phyloP scores from a whole-genome alignment of 2,888 invertebrate species.

The Lithophane ornitopus region DNA sequence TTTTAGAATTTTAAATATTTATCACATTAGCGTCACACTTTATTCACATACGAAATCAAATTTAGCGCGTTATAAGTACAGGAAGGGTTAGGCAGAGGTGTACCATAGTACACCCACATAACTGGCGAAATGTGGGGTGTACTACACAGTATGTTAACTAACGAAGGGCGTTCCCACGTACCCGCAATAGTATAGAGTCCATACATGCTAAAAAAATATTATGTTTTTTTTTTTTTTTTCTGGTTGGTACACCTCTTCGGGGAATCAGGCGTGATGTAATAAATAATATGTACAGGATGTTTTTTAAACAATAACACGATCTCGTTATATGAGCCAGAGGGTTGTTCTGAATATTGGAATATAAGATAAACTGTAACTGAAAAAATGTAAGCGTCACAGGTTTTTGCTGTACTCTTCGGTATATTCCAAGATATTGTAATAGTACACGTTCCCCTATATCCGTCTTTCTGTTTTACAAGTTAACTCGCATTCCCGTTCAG shows the following conservation, averaged over 20 bases:
- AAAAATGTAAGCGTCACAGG: not conserved
- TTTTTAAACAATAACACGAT: too few species aligned
- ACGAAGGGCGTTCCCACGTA: too few species aligned
- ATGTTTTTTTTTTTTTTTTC: too few species aligned
- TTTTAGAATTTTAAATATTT: constrained; percentile 52
- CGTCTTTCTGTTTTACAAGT: constrained; percentile 75
- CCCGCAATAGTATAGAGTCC: too few species aligned
- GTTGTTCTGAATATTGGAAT: constrained; percentile 2
- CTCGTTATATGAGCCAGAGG: not conserved
- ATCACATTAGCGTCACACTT: constrained; percentile 17
- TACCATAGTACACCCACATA: too few species aligned
- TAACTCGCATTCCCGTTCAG: constrained; percentile 72
- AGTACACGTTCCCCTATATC: constrained; percentile 57
- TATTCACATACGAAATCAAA: constrained; percentile 4
- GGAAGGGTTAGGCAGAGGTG: too few species aligned
- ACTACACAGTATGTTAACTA: too few species aligned
- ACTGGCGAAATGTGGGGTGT: not conserved
- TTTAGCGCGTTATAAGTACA: not conserved
- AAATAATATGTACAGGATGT: not conserved
- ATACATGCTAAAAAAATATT: too few species aligned
- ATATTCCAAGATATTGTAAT: not conserved
- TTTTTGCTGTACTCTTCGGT: not conserved
- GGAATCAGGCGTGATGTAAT: not conserved
- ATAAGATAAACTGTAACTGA: not conserved
- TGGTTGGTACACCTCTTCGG: too few species aligned